Base-by-base conservation (phyloP, 2,797 vertebrate genomes). In the Falco columbarius region DNA sequence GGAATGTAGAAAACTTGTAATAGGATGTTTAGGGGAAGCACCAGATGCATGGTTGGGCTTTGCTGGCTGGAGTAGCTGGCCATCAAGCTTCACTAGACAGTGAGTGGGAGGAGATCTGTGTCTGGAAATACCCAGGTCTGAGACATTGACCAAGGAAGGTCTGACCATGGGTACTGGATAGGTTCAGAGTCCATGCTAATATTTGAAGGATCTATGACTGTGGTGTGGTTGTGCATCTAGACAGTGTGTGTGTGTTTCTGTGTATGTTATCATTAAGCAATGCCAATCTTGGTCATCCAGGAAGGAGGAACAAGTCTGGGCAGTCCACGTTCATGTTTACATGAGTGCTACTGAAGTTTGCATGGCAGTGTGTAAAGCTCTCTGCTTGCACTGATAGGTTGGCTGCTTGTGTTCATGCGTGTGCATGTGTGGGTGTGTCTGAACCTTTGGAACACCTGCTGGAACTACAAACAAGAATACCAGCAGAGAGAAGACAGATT, bases 341-440 rank as follows among this genome's bases (percentile, higher is more conserved):
- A 0, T n/a, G 10, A 23, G 61, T 59, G 19, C 5, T 59, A 16
- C 7, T 27, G 22, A 4, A 29, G 17, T 80, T 58, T 65, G 19
- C 15, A 16, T 52, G 46, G 24, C 12, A 52, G 32, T 1, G 0
- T 0, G 1, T 24, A 66, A 66, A 59, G 9, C 7, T 14, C 19
- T 42, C 12, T 73, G 16, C 34, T 55, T 55, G 26, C 51, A 14
- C 30, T 68, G 22, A 36, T 54, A 20, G 40, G 12, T 52, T 46
- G 32, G 5, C 5, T 51, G 40, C 7, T 7, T 51, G 15, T 68
- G 38, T n/a, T 72, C 4, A 12, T 5, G 0, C 55, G 10, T 36
- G 20, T 42, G 38, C 1, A 2, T 19, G 6, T 54, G 12, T 49
- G 4, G 20, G 27, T 29, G 7, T 32, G 47, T 5, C 22, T 40